Evolutionary conservation across 2,888 invertebrate species (phyloP), one percentile per base, ranked within the genome.

Genomic region (Torymus auratus): DNA sequence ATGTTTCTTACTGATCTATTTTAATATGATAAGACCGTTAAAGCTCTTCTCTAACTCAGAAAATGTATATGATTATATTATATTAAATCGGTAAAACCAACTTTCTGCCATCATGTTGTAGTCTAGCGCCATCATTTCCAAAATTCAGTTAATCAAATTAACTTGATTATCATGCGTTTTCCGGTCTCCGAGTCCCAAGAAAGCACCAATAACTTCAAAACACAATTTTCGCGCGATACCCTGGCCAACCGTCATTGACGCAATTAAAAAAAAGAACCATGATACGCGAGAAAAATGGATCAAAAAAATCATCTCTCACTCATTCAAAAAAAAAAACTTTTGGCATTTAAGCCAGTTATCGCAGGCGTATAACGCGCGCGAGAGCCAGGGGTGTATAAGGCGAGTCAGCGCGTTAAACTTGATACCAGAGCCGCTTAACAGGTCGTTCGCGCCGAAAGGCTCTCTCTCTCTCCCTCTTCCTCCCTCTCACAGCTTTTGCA

Each of bases 391-490:
- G 62, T 53, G 60, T 52, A 69, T 70, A 74, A 80, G 75, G 65
- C 74, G 50, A 74, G 69, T 58, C 58, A 17, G 58, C 7, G 80
- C 80, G 71, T 75, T 81, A 76, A 81, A 81, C 81, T 81, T 28
- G 77, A 77, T 81, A 81, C 62, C 64, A 62, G 55, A 41, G 82
- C 80, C 83, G 83, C 83, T 85, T 83, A 85, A 83, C 84, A 84
- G 85, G 83, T 82, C 84, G 83, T 85, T 85, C 83, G 82, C 82
- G 83, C 81, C 74, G 82, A 82, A 77, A 79, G 77, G 82, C 70
- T 78, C 72, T 78, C 64, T 78, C 78, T 72, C 52, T 7, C 28
- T 28, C 28, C 0, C 52, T 17, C 55, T 17, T 78, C n/a, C 17
- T 15, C 17, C n/a, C 17, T 11, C 60, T 14, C 23, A 20, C 14